Conservation (phyloP, 2,888 invertebrate species). For the Siphlonurus alternatus region DNA sequence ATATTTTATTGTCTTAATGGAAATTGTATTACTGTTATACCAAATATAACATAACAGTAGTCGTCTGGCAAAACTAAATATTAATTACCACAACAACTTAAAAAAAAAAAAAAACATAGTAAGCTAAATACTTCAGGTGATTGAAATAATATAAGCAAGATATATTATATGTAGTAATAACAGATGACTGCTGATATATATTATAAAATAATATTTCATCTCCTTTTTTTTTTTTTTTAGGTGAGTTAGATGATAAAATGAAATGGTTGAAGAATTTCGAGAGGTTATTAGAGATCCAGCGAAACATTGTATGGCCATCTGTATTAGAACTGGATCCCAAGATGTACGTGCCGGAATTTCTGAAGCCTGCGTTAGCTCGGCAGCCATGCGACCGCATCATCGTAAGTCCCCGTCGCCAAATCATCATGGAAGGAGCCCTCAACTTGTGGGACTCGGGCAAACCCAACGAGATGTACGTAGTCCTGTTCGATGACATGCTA, state of each 20-base stretch:
- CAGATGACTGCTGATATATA: too few relatives aligned
- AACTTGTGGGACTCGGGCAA: conserved; percentile 35
- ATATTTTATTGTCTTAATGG: too few relatives aligned
- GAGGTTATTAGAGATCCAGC: conserved; percentile 39
- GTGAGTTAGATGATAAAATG: conserved; percentile 43
- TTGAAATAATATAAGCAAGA: too few relatives aligned
- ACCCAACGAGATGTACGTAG: conserved; percentile 37
- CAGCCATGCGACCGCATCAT: conserved; percentile 43
- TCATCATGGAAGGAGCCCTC: conserved; percentile 28
- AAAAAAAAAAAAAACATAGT: too few relatives aligned
- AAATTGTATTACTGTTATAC: too few relatives aligned
- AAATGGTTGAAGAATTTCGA: conserved; percentile 47
- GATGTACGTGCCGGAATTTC: conserved; percentile 28
- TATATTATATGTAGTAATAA: too few relatives aligned
- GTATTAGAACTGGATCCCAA: conserved; percentile 40
- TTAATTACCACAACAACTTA: too few relatives aligned
- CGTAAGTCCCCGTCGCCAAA: conserved; percentile 31
- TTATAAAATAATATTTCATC: too few relatives aligned
- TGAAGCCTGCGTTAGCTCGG: conserved; percentile 33
- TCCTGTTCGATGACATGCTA: conserved; percentile 44
- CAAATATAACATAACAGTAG: too few relatives aligned
- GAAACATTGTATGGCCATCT: conserved; percentile 41
- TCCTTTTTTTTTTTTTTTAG: conserved; percentile 19
- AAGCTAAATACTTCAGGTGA: too few relatives aligned
- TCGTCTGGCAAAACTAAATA: too few relatives aligned